Evolutionary conservation across 2,797 vertebrate genomes (phyloP), one percentile per base, ranked within the genome.

Genomic region (Amniataba percoides): DNA sequence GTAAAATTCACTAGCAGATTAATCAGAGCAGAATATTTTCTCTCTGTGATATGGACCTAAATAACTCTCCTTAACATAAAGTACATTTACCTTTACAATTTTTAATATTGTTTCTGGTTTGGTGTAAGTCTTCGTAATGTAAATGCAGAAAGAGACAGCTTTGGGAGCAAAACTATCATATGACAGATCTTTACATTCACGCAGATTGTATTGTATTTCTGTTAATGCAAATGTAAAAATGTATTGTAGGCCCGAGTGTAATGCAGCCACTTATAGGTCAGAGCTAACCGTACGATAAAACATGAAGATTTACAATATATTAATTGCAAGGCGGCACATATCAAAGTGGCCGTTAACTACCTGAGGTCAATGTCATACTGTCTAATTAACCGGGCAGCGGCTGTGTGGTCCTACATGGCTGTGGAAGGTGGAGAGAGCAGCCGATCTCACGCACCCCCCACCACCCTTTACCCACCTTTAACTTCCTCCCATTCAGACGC

Each of bases 261-360:
- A 68, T 59, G 55, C 81, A 84, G 74, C 78, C 77, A 53, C 80
- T 87, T 92, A 92, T 88, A 93, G 93, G 93, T 94, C 92, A 94
- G 61, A 88, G 88, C 78, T 81, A 69, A 88, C 85, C 68, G 61
- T 78, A 90, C 91, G 83, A 88, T 91, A 91, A 92, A 92, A 90
- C 91, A 94, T 76, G 88, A 83, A 80, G 80, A 89, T 91, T 90
- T 93, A 93, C 93, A 94, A 88, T 89, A 86, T 87, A 94, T 92
- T 94, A 94, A 93, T 93, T 93, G 91, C 89, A 82, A 82, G 91
- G 86, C 85, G 82, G 88, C 86, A 81, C 89, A 88, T 90, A 90
- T 93, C 92, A 94, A 94, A 94, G 90, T 92, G 92, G 91, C 93
- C 91, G 75, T 94, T 94, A 92, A 93, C 92, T 89, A 94, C 88